Base-by-base conservation (phyloP, 2,888 invertebrate species). In the Uropetala carovei region DNA sequence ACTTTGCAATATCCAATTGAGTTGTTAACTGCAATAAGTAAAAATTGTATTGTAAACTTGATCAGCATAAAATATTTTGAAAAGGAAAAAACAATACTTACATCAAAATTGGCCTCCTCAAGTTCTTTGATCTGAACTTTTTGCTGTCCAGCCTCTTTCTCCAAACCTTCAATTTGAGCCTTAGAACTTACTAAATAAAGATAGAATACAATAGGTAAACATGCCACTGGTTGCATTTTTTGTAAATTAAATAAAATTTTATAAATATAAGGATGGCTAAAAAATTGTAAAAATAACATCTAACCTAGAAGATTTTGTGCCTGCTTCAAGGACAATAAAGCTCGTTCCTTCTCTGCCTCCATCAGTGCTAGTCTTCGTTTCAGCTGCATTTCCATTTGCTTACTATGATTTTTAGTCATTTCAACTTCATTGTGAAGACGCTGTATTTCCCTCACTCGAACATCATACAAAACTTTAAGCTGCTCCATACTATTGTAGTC, bases 251-350 rank as follows among this genome's bases (percentile, higher is more conserved):
- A 43, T 43, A 43, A 43, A 43, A 43, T 1, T 43, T 43, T 43
- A 43, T 43, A 43, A 3, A 43, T 43, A 43, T 43, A 43, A 10
- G 22, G 11, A 75, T 27, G 11, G 22, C 27, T 43, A 27, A 27
- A 27, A 5, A 75, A 81, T 64, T 57, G 56, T 2, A 22, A 30
- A 0, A n/a, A 22, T n/a, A n/a, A n/a, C n/a, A n/a, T n/a, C n/a
- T n/a, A n/a, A 96, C 96, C 97, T 93, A 97, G 95, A 93, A 96
- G 95, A 93, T 97, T 96, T 94, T 97, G 97, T n/a, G 96, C 96
- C 94, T 97, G 96, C 93, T 96, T 96, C 93, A 96, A 95, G 0
- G 96, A 96, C 14, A 96, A 94, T 92, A 96, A 95, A 0, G 96
- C 96, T 92, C 96, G 96, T 93, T 97, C 96, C 82, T 96, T 95